phyloP scores from a whole-genome alignment of 2,113 vertebrate species.

The Eidolon helvum region DNA sequence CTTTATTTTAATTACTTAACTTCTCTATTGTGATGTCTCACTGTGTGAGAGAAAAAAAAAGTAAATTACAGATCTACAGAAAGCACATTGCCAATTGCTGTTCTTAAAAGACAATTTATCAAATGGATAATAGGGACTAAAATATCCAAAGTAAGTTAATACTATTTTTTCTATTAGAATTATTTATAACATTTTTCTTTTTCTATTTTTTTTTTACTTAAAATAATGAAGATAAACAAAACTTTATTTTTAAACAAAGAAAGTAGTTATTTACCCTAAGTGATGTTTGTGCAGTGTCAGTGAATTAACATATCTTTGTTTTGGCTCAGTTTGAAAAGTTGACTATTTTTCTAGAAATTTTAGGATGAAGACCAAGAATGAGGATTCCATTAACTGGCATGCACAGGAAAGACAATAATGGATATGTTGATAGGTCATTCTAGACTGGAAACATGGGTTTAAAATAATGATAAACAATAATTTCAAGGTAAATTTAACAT shows the following conservation, averaged over 20 bases:
- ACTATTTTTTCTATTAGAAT: background rate
- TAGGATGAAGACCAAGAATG: background rate
- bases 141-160: background rate
- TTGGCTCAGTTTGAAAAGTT: background rate
- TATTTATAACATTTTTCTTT: background rate
- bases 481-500: background rate
- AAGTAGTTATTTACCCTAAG: background rate
- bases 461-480: background rate
- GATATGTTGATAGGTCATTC: background rate
- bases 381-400: background rate
- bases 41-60: background rate
- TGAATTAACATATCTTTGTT: background rate
- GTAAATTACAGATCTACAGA: constrained; percentile 1
- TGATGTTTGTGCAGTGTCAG: background rate
- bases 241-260: background rate
- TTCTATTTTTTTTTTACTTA: background rate
- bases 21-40: constrained; percentile 13
- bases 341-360: background rate
- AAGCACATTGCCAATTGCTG: background rate
- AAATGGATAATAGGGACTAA: background rate
- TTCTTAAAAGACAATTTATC: constrained; percentile 20
- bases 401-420: background rate
- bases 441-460: background rate
- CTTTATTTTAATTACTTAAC: constrained; percentile 34
- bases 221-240: constrained; percentile 33